These are phyloP conservation scores for Drosophila longiperda DNA, from an alignment of 2,888 invertebrate genomes.

Conservation along the genomic window DNA sequence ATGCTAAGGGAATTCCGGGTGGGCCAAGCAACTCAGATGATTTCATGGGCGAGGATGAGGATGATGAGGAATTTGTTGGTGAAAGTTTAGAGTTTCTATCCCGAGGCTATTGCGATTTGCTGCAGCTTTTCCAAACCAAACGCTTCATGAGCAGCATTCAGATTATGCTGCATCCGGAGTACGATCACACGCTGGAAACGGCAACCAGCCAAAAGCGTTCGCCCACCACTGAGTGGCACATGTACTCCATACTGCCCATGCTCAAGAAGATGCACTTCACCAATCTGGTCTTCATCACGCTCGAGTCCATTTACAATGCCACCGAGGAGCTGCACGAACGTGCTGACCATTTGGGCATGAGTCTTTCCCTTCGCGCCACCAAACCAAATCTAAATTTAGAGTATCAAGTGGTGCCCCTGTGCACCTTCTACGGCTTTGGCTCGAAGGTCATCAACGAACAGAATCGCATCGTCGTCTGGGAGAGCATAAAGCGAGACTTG, in stretches of 20 bases:
- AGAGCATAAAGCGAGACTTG: slow-evolving; percentile 65
- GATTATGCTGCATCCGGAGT: slow-evolving; percentile 56
- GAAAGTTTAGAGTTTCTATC: slow-evolving; percentile 60
- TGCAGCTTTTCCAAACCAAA: slow-evolving; percentile 61
- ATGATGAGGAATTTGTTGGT: slow-evolving; percentile 26
- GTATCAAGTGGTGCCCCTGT: slow-evolving; percentile 52
- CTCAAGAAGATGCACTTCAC: slow-evolving; percentile 64
- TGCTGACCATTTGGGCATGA: slow-evolving; percentile 50
- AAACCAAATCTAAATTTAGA: slow-evolving; percentile 24
- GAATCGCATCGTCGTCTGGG: slow-evolving; percentile 54
- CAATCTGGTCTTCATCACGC: slow-evolving; percentile 71
- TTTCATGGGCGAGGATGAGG: slow-evolving; percentile 7
- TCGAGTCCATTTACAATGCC: slow-evolving; percentile 78
- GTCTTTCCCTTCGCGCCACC: slow-evolving; percentile 58
- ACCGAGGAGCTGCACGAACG: slow-evolving; percentile 34
- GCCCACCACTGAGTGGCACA: slow-evolving; percentile 66
- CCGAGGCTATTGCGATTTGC: slow-evolving; percentile 64
- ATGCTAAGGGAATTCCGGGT: neutral
- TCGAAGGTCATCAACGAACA: slow-evolving; percentile 56
- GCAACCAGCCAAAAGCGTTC: slow-evolving; percentile 37
- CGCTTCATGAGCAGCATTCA: slow-evolving; percentile 60
- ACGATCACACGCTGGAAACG: slow-evolving; percentile 17
- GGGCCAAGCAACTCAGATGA: neutral
- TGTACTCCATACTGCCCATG: slow-evolving; percentile 78
- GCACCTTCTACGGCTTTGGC: slow-evolving; percentile 60